Evolutionary conservation across 2,113 vertebrate genomes (phyloP).

Genomic region (Tragelaphus strepsiceros): DNA sequence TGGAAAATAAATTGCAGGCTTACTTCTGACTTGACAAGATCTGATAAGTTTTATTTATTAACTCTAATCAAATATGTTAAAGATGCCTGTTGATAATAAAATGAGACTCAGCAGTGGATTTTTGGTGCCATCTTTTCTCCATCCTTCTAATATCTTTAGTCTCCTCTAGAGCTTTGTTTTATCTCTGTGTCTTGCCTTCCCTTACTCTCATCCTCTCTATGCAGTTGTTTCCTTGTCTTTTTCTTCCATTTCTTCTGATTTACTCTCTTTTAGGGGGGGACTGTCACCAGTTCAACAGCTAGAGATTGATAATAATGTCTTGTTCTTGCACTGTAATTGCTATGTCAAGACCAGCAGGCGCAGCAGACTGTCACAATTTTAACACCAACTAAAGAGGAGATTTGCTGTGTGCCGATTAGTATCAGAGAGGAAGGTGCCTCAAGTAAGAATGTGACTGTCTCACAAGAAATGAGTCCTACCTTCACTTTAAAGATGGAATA

Average conservation of each 20-base stretch:
- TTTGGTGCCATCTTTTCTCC: background rate
- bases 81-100: slow-evolving; percentile 31
- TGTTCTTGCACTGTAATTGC: slow-evolving; percentile 48
- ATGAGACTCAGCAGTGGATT: background rate
- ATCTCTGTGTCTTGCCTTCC: background rate
- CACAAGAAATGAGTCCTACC: background rate
- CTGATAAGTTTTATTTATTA: slow-evolving; percentile 14
- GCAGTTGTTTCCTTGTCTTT: background rate
- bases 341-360: slow-evolving; percentile 27
- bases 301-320: slow-evolving; percentile 59
- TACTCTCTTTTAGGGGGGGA: background rate
- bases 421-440: background rate
- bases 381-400: slow-evolving; percentile 26
- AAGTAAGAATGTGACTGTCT: background rate
- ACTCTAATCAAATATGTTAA: slow-evolving; percentile 3
- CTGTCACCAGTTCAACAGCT: background rate
- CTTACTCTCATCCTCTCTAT: background rate
- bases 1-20: background rate
- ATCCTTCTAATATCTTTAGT: background rate
- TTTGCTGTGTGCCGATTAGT: slow-evolving; percentile 48
- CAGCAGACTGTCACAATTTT: slow-evolving; percentile 26
- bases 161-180: background rate
- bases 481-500: background rate
- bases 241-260: slow-evolving; percentile 18
- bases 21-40: background rate